Percentiles rank a stretch among this genome's conserved stretches.
Conservation (phyloP, 2,113 vertebrate genomes). For the Lycaon pictus region DNA sequence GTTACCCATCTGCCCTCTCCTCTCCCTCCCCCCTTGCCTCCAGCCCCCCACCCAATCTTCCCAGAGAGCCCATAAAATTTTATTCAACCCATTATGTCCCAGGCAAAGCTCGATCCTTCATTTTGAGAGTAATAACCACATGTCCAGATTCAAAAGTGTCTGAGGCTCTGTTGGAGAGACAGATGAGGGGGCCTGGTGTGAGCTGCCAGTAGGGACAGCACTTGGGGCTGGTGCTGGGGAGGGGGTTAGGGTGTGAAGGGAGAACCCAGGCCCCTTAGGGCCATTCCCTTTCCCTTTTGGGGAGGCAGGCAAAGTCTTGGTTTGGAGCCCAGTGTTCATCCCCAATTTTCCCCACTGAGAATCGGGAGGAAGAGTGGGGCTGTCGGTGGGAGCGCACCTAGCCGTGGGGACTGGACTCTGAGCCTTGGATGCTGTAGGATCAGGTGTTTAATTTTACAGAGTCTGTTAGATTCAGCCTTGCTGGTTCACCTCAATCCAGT, state of each 20-base stretch:
- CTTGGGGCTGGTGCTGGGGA: background rate
- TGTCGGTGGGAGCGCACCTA: fast-evolving
- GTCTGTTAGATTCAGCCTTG: background rate
- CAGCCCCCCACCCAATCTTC: background rate
- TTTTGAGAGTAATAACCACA: slow-evolving; percentile 45
- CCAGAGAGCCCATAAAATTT: slow-evolving; percentile 71
- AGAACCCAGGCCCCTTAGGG: background rate
- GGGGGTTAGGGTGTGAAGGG: background rate
- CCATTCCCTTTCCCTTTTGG: background rate
- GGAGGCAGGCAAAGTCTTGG: background rate
- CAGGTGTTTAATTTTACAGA: background rate
- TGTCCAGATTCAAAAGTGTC: slow-evolving; percentile 41
- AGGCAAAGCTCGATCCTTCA: slow-evolving; percentile 54
- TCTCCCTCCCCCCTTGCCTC: background rate
- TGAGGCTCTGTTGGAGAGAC: background rate
- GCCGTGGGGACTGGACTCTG: background rate
- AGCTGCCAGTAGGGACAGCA: background rate
- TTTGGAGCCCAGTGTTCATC: background rate
- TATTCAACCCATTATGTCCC: slow-evolving; percentile 68
- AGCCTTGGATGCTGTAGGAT: background rate
- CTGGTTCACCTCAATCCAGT: background rate
- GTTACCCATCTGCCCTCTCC: slow-evolving; percentile 57
- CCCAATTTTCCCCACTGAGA: background rate
- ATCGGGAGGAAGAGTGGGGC: no score
- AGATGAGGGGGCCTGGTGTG: background rate